Base-by-base conservation (phyloP, 2,797 vertebrate species). In the Enteromius radiatus region DNA sequence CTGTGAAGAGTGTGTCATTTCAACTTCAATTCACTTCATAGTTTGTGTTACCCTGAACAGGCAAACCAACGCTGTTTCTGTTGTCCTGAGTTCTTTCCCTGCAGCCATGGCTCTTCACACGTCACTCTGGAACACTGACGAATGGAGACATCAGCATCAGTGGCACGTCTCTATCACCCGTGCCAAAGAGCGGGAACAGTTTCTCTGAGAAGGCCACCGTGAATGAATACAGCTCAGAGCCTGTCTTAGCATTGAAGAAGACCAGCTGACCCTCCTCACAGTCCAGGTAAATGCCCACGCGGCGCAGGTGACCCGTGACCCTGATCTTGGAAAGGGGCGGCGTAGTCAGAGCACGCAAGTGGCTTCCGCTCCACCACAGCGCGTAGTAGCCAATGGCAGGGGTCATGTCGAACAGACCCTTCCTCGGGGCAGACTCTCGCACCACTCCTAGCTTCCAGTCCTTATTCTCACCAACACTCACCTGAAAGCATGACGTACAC, bases 361-460 rank as follows among this genome's bases (percentile, higher is more conserved):
- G 91, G 75, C 80, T 89, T 45, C 87, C 86, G 19, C 91, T 92
- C 93, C 93, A 95, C 94, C 94, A 95, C 87, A 95, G 52, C 73
- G 90, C 88, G 59, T 90, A 93, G 89, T 95, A 95, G 0, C 94
- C 93, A 0, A 87, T 90, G 0, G 85, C 3, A 0, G 94, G 95
- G 17, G 89, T 92, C 93, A 95, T 94, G 82, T 95, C 94, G 0
- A 95, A 94, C 84, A 94, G 90, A 9, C 94, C 94, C 19, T 94
- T 94, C 90, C 92, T 93, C 89, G 92, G 92, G 1, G 94, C 92
- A 0, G 93, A 91, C 77, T 94, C 93, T 0, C 74, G 80, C 28
- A 93, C 89, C 70, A 94, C 92, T 0, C 95, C 95, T 88, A 95
- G 56, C 59, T 95, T 94, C 93, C 95, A 95, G 89, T 95, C 94